Evolutionary conservation across 2,797 vertebrate genomes (phyloP).

Genomic region (Diglossa cyanea): DNA sequence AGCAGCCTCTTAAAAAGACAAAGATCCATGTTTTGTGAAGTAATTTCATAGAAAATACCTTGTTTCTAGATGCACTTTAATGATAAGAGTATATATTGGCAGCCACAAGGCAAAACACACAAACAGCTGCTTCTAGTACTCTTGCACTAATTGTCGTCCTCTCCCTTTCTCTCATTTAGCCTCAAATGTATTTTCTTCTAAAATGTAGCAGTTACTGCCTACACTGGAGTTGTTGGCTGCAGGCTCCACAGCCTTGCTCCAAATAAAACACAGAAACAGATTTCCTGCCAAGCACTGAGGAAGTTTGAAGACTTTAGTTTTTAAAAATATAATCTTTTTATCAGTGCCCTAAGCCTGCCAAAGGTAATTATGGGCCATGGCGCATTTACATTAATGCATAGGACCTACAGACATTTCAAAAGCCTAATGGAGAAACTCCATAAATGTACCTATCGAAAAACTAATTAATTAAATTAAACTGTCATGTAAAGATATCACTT

Average conservation of each 20-base stretch:
- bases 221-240: constrained; percentile 49
- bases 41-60: constrained; percentile 44
- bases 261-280: constrained; percentile 68
- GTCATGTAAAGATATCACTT: constrained; percentile 64
- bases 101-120: constrained; percentile 51
- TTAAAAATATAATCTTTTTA: constrained; percentile 67
- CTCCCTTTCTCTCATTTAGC: constrained; percentile 23
- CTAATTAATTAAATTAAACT: constrained; percentile 64
- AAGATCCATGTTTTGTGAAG: not conserved
- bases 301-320: constrained; percentile 53
- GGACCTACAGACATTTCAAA: constrained; percentile 39
- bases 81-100: constrained; percentile 43
- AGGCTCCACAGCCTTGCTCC: constrained; percentile 46
- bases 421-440: constrained; percentile 40
- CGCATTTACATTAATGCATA: constrained; percentile 24
- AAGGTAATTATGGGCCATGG: constrained; percentile 43
- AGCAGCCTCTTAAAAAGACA: constrained; percentile 50
- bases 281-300: constrained; percentile 53
- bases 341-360: constrained; percentile 62
- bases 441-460: constrained; percentile 8
- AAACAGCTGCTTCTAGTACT: constrained; percentile 58
- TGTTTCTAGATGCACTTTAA: constrained; percentile 52
- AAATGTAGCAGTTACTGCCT: constrained; percentile 46
- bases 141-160: constrained; percentile 49
- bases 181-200: constrained; percentile 56